A percentile compares a stretch with the other conserved stretches of the same genome.
Conservation (phyloP, 2,113 vertebrate species). For the Myanophis thanlyinensis region DNA sequence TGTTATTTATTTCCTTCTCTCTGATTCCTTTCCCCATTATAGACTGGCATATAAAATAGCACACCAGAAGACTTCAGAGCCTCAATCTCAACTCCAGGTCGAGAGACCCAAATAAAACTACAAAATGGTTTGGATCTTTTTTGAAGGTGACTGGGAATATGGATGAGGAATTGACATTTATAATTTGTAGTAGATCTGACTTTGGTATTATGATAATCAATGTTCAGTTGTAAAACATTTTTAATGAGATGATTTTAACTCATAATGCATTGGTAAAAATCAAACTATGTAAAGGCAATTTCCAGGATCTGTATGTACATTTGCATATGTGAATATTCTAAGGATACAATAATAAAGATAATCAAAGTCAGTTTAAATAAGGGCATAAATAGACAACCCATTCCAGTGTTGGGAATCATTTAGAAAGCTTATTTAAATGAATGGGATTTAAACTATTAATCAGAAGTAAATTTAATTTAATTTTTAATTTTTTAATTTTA, state of each 20-base stretch:
- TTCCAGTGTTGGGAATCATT: background rate
- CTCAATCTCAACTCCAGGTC: background rate
- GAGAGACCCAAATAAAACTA: background rate
- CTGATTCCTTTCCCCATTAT: background rate
- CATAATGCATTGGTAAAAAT: background rate
- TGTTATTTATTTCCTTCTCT: background rate
- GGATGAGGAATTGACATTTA: background rate
- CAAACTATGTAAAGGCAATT: background rate
- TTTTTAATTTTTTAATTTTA: too few relatives aligned
- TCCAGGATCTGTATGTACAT: background rate
- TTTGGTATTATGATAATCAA: background rate
- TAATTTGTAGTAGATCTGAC: background rate
- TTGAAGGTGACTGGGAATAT: background rate
- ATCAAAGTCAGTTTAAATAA: background rate
- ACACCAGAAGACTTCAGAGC: background rate
- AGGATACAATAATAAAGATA: background rate
- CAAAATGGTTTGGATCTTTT: too few relatives aligned
- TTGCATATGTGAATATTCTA: background rate
- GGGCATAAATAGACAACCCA: background rate
- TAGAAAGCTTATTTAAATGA: constrained; percentile 5
- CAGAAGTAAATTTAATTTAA: too few relatives aligned
- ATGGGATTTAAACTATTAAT: background rate
- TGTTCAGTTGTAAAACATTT: background rate
- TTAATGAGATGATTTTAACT: background rate
- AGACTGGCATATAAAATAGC: background rate